A percentile compares a stretch with the other conserved stretches of the same genome.
Evolutionary conservation across 1,140 invertebrate genomes (phyloP).

Genomic region (Physella acuta): DNA sequence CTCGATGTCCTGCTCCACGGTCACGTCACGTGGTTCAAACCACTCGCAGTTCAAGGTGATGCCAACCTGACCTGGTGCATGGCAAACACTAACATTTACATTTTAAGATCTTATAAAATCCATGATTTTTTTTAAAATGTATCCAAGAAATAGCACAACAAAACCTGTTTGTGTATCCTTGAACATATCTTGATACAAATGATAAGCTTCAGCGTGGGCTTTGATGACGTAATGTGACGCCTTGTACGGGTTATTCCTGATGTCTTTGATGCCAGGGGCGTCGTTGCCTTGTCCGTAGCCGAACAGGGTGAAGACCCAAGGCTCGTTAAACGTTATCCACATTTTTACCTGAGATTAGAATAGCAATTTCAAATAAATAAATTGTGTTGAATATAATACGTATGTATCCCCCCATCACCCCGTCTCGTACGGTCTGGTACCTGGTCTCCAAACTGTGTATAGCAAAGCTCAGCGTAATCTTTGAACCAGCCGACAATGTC

Average conservation of each 20-base stretch:
- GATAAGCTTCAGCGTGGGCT: conserved; percentile 51
- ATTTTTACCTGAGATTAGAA: no score
- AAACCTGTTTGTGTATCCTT: conserved; percentile 43
- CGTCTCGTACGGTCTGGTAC: conserved; percentile 37
- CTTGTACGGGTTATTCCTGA: conserved; percentile 35
- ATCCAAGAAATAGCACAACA: no score
- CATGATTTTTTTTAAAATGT: no score
- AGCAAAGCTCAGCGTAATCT: conserved; percentile 59
- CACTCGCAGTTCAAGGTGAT: conserved; percentile 38
- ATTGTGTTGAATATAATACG: no score
- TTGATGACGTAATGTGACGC: conserved; percentile 46
- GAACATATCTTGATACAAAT: conserved; percentile 44
- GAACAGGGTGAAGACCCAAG: conserved; percentile 42
- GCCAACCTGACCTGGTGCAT: conserved; percentile 30
- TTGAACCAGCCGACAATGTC: conserved; percentile 62
- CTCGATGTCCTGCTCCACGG: conserved; percentile 33
- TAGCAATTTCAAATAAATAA: no score
- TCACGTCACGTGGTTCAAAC: conserved; percentile 38
- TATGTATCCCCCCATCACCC: background rate
- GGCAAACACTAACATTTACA: no score
- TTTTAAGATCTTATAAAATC: no score
- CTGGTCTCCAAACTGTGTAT: conserved; percentile 53
- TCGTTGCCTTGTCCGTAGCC: conserved; percentile 46
- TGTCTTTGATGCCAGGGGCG: conserved; percentile 41
- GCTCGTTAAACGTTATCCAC: conserved; percentile 62